Evolutionary conservation across 2,113 vertebrate genomes (phyloP), one percentile per base, ranked within the genome.

Genomic region (Poicephalus gulielmi): DNA sequence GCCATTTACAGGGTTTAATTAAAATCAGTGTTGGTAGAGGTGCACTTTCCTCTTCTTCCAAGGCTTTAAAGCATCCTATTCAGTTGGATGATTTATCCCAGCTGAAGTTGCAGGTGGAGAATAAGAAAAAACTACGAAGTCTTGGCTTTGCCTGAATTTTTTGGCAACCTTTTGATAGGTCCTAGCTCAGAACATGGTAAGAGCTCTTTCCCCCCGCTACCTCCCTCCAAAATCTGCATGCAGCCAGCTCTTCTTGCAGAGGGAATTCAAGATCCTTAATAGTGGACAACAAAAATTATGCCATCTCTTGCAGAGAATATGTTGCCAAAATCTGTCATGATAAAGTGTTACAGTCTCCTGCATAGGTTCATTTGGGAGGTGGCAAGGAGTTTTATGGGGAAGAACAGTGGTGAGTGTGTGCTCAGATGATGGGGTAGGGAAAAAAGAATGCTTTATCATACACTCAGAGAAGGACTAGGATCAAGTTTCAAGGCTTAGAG

Each of bases 281-380:
- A 25, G 19, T 16, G 41, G 57, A 39, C 0, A 0, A 33, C 62
- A 66, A 31, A 60, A 85, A 84, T 18, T 7, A 28, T n/a, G 30
- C 46, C 19, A 14, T 63, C 28, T 57, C 5, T 44, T 69, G 74
- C 13, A 39, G 17, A 27, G 33, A 53, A 77, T 47, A 71, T 9
- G 52, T 49, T 80, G 6, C 39, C 50, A 39, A 27, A 90, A 43
- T 75, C 24, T 2, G 1, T 74, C 28, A 1, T 24, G 6, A 3
- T 57, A 37, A 83, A 81, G 67, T n/a, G n/a, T 49, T 43, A 10
- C 31, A 20, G 17, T 88, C 25, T 89, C n/a, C 18, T 95, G 57
- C 23, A 9, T 11, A 13, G 66, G 47, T 76, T 86, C 9, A 7
- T 39, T 22, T 83, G 80, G 37, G 74, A 50, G 41, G 23, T 88